A percentile compares a stretch with the other conserved stretches of the same genome.
Conservation (phyloP, 1,140 invertebrate genomes). For the Drosophila fuyamai region DNA sequence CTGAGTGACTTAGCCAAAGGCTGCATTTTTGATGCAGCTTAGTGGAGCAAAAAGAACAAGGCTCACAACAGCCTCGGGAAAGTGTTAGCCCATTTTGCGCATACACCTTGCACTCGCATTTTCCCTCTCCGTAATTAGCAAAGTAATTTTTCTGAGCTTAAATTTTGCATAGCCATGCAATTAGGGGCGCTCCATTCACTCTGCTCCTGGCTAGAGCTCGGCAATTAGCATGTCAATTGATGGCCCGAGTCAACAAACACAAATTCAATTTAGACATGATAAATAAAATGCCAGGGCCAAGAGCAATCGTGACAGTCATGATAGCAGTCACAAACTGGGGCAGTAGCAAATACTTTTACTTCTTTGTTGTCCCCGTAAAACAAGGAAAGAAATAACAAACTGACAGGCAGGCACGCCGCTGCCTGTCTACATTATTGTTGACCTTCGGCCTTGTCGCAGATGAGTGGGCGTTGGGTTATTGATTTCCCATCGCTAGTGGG, state of each 20-base stretch:
- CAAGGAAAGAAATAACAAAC: conserved; percentile 42
- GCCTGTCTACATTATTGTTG: conserved; percentile 69
- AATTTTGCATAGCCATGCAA: conserved; percentile 51
- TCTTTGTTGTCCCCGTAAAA: conserved; percentile 25
- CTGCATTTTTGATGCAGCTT: conserved; percentile 41
- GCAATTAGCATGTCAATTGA: conserved; percentile 60
- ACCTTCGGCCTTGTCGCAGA: conserved; percentile 63
- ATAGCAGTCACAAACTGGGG: conserved; percentile 49
- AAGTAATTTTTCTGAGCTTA: conserved; percentile 68
- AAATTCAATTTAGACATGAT: conserved; percentile 76
- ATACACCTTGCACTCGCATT: conserved; percentile 19
- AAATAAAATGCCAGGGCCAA: conserved; percentile 65
- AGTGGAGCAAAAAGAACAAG: conserved; percentile 38
- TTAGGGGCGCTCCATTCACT: conserved; percentile 25
- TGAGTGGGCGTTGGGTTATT: conserved; percentile 53
- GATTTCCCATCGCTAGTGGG: conserved; percentile 50
- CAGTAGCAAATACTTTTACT: conserved; percentile 48
- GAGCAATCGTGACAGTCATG: conserved; percentile 62
- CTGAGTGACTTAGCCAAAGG: conserved; percentile 49
- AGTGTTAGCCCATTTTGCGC: conserved; percentile 71
- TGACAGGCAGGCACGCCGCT: conserved; percentile 42
- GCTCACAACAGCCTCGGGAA: conserved; percentile 49
- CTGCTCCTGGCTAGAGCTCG: conserved; percentile 25
- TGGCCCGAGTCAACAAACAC: conserved; percentile 64
- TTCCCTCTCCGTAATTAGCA: conserved; percentile 69